These are phyloP conservation scores for Aromia moschata DNA, from an alignment of 2,888 invertebrate genomes.

Conservation along the genomic window DNA sequence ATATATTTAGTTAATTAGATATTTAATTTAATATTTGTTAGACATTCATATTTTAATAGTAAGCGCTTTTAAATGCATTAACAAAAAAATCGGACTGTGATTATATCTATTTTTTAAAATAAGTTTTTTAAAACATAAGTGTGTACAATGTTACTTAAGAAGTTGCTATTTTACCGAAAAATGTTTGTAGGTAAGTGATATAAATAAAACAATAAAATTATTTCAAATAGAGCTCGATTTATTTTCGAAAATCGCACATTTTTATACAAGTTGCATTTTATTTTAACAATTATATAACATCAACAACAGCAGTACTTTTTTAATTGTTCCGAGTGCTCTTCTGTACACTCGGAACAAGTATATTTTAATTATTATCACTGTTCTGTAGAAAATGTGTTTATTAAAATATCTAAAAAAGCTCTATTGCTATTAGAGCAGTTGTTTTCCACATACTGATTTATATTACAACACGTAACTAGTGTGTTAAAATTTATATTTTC, in stretches of 20 bases:
- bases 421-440: conserved; percentile 48
- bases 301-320: conserved; percentile 75
- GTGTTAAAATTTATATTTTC: background rate
- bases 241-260: conserved; percentile 52
- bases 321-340: conserved; percentile 43
- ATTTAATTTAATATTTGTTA: too few species aligned
- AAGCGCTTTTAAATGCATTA: too few species aligned
- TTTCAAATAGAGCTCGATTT: conserved; percentile 48
- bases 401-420: conserved; percentile 54
- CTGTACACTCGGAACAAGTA: conserved; percentile 44
- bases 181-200: background rate
- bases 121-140: too few species aligned
- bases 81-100: too few species aligned
- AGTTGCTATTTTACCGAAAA: background rate
- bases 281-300: conserved; percentile 78
- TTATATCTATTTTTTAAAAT: too few species aligned
- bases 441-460: conserved; percentile 12
- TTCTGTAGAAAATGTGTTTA: conserved; percentile 51
- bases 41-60: too few species aligned
- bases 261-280: conserved; percentile 80
- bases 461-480: background rate
- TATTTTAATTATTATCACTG: conserved; percentile 48
- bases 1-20: too few species aligned
- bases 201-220: conserved; percentile 25
- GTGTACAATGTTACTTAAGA: too few species aligned